phyloP scores from a whole-genome alignment of 2,797 vertebrate species.

The Danionella dracula region DNA sequence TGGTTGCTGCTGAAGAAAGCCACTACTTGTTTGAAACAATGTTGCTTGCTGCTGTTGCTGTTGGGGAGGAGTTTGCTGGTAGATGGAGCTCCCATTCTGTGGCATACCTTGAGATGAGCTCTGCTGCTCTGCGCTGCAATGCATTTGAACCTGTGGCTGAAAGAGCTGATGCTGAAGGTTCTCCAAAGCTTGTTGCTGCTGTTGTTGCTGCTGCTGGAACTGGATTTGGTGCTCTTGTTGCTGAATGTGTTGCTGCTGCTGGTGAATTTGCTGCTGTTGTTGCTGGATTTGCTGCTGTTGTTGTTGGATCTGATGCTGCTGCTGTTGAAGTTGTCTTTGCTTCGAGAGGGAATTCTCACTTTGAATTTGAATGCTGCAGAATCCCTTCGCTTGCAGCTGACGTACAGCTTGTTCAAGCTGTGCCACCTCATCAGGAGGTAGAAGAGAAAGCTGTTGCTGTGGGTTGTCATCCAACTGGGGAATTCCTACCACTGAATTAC shows the following conservation, averaged over 20 bases:
- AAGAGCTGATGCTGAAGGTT: conserved; percentile 78
- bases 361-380: conserved; percentile 82
- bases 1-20: conserved; percentile 84
- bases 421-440: conserved; percentile 80
- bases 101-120: conserved; percentile 73
- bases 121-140: conserved; percentile 80
- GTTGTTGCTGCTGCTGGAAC: conserved; percentile 30
- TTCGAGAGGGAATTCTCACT: conserved; percentile 77
- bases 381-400: conserved; percentile 87
- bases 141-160: conserved; percentile 85
- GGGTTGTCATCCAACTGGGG: conserved; percentile 76
- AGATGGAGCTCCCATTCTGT: conserved; percentile 75
- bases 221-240: conserved; percentile 85
- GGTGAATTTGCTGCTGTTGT: conserved; percentile 61
- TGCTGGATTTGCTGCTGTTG: conserved; percentile 60
- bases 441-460: conserved; percentile 77
- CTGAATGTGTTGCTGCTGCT: conserved; percentile 68
- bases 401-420: conserved; percentile 92
- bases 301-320: conserved; percentile 61
- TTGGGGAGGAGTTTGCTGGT: conserved; percentile 68
- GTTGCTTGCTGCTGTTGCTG: conserved; percentile 72
- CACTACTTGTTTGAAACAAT: conserved; percentile 85
- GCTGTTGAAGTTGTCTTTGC: conserved; percentile 77
- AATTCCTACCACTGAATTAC: conserved; percentile 74
- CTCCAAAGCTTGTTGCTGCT: conserved; percentile 66